Conservation (phyloP, 2,113 vertebrate genomes). For the Phoenicopterus ruber region DNA sequence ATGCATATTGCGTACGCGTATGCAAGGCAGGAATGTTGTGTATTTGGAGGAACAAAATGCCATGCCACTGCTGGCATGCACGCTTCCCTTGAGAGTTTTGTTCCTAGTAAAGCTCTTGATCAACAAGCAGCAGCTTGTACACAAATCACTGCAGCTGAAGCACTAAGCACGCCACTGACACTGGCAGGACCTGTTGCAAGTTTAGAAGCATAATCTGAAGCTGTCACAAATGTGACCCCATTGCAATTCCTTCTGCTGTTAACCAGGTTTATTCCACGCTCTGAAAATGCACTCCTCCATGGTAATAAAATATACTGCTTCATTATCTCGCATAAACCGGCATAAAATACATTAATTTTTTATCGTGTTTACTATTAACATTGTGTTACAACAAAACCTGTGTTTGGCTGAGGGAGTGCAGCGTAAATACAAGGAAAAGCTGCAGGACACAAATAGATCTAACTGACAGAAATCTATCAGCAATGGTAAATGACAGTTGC, state of each 20-base stretch:
- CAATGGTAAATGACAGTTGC: neutral
- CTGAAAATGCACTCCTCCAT: neutral
- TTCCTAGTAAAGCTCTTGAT: neutral
- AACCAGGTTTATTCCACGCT: neutral
- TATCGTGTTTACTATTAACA: neutral
- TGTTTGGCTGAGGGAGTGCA: neutral
- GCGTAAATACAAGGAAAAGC: neutral
- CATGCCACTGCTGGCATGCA: rapidly evolving
- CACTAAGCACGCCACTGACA: neutral
- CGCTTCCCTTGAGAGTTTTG: neutral
- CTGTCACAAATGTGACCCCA: neutral
- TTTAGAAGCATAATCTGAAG: neutral
- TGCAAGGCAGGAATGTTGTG: neutral
- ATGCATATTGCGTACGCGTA: neutral
- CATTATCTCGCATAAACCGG: neutral
- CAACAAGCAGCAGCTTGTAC: neutral
- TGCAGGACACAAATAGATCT: neutral
- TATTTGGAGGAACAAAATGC: neutral
- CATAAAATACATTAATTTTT: neutral
- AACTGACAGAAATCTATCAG: neutral
- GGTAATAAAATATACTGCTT: neutral
- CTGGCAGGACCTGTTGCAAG: neutral
- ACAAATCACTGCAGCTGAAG: neutral
- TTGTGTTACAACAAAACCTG: neutral
- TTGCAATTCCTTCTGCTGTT: neutral